Percentiles rank a stretch among this genome's conserved stretches.
Evolutionary conservation across 2,797 vertebrate genomes (phyloP).

Genomic region (Acomys russatus): DNA sequence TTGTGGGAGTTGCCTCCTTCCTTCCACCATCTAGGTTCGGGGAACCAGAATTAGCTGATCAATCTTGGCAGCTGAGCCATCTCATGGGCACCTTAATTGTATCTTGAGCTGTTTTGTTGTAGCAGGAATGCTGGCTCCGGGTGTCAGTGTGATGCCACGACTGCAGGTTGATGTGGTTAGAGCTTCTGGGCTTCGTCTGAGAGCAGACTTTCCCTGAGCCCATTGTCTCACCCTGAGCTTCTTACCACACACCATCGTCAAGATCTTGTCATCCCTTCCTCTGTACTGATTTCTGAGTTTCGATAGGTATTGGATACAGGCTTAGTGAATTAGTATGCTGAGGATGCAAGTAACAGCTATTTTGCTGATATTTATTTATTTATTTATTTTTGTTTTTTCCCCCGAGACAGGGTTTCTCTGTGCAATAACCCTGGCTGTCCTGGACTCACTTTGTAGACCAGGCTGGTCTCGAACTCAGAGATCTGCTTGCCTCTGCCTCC

Average conservation of each 20-base stretch:
- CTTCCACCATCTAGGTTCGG: not conserved
- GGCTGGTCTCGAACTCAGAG: too few species aligned
- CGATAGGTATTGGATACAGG: not conserved
- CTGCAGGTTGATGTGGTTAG: not conserved
- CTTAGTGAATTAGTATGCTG: not conserved
- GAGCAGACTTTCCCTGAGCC: not conserved
- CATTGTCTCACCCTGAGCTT: not conserved
- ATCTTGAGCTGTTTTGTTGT: slow-evolving; percentile 14
- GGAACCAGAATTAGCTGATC: not conserved
- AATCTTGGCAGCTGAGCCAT: too few species aligned
- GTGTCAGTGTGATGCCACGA: not conserved
- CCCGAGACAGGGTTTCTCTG: too few species aligned
- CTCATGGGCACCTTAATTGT: not conserved
- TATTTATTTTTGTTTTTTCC: too few species aligned
- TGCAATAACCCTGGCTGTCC: too few species aligned
- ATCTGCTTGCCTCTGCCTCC: too few species aligned
- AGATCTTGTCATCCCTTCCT: not conserved
- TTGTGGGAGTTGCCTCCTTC: not conserved
- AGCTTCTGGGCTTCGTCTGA: not conserved
- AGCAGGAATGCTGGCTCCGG: not conserved
- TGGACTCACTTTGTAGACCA: too few species aligned
- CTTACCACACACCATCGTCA: not conserved
- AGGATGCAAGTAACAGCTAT: not conserved
- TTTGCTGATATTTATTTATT: too few species aligned
- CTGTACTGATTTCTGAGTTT: not conserved